Conservation (phyloP, 2,888 invertebrate species). For the Neocrepidodera transversa region DNA sequence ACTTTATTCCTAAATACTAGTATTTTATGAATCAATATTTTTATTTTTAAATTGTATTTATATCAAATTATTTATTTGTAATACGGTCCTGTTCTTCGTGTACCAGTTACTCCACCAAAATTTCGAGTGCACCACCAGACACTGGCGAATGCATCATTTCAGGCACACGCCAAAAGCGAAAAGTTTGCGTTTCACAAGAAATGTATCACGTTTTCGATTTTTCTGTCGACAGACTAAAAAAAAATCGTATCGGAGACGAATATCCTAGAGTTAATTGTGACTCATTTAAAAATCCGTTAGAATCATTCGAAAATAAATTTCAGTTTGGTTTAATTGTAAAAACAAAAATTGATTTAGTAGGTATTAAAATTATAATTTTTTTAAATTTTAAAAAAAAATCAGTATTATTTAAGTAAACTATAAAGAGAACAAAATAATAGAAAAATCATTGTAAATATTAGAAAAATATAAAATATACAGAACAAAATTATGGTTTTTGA, state of each 20-base stretch:
- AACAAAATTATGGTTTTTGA: too few species aligned
- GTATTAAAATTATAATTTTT: too few species aligned
- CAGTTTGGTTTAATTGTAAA: background rate
- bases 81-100: background rate
- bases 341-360: too few species aligned
- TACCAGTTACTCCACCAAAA: slow-evolving; percentile 1
- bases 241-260: slow-evolving; percentile 19
- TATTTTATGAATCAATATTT: too few species aligned
- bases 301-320: slow-evolving; percentile 8
- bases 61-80: too few species aligned
- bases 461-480: too few species aligned
- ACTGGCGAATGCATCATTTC: background rate
- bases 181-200: slow-evolving; percentile 7
- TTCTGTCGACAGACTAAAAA: slow-evolving; percentile 18
- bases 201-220: slow-evolving; percentile 11
- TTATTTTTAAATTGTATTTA: too few species aligned
- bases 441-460: too few species aligned
- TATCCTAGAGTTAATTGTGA: slow-evolving; percentile 23
- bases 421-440: too few species aligned
- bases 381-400: too few species aligned
- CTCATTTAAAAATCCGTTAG: slow-evolving; percentile 22
- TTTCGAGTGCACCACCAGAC: background rate
- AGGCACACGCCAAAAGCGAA: background rate
- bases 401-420: too few species aligned
- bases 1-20: too few species aligned